phyloP scores from a whole-genome alignment of 2,797 vertebrate genomes.

The Clarias laeviceps region DNA sequence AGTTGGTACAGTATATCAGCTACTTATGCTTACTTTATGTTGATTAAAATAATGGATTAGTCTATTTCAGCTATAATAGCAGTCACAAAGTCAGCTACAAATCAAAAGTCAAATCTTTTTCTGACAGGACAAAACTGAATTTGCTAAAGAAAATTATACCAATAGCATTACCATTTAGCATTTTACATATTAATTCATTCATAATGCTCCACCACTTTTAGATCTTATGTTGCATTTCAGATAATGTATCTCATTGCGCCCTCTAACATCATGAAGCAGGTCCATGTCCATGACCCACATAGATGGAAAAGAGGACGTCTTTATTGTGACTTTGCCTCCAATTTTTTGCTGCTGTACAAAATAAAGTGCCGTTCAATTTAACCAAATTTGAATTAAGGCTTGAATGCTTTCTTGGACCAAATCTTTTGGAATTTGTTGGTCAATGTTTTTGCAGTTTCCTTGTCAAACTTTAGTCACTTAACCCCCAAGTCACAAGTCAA shows the following conservation, averaged over 20 bases:
- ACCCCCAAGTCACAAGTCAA: neutral
- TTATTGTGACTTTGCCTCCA: neutral
- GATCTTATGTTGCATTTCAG: neutral
- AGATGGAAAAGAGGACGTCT: neutral
- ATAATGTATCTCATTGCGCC: neutral
- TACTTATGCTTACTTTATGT: neutral
- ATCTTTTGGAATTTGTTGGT: neutral
- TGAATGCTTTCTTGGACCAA: neutral
- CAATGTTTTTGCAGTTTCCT: neutral
- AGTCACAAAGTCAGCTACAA: neutral
- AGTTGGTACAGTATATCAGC: neutral
- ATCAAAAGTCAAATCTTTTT: neutral
- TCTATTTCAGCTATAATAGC: neutral
- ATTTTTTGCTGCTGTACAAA: neutral
- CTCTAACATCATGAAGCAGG: neutral
- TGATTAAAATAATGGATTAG: neutral
- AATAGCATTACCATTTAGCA: neutral
- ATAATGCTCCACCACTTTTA: neutral
- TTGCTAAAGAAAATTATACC: neutral
- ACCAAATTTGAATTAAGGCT: neutral
- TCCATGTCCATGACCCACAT: neutral
- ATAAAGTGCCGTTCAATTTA: neutral
- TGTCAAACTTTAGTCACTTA: neutral
- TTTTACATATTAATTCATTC: neutral
- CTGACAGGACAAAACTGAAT: neutral